Conservation (phyloP, 2,888 invertebrate genomes). For the Dioctria linearis region DNA sequence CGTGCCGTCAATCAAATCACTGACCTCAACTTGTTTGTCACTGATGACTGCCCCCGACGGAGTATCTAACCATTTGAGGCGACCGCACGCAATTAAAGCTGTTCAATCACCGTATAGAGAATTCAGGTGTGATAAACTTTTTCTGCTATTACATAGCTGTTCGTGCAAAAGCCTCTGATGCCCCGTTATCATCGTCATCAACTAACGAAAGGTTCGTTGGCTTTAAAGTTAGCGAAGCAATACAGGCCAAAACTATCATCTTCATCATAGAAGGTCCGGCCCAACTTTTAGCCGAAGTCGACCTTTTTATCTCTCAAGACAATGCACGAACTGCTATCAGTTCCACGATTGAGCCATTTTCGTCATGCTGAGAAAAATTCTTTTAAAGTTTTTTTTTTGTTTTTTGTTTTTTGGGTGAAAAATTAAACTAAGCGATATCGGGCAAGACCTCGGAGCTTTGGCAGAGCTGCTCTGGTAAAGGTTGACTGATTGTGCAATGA, state of each 20-base stretch:
- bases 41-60: constrained; percentile 20
- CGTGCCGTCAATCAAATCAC: constrained; percentile 17
- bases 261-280: background rate
- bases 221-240: constrained; percentile 14
- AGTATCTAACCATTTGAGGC: constrained; percentile 15
- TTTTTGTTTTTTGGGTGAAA: background rate
- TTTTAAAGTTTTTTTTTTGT: background rate
- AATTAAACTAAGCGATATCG: too few relatives aligned
- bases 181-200: constrained; percentile 12
- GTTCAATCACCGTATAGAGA: background rate
- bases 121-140: constrained; percentile 45
- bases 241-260: background rate
- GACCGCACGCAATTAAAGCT: constrained; percentile 22
- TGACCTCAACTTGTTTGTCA: constrained; percentile 14
- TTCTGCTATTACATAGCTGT: background rate
- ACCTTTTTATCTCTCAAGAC: constrained; percentile 24
- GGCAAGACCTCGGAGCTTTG: too few relatives aligned
- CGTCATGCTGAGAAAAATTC: constrained; percentile 4
- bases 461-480: too few relatives aligned
- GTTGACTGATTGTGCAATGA: too few relatives aligned
- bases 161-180: constrained; percentile 14
- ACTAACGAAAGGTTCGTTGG: constrained; percentile 28
- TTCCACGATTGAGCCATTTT: constrained; percentile 37
- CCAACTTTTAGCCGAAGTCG: background rate
- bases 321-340: constrained; percentile 29